Evolutionary conservation across 1,140 invertebrate genomes (phyloP), one percentile per base, ranked within the genome.

Genomic region (Drosophila busckii): DNA sequence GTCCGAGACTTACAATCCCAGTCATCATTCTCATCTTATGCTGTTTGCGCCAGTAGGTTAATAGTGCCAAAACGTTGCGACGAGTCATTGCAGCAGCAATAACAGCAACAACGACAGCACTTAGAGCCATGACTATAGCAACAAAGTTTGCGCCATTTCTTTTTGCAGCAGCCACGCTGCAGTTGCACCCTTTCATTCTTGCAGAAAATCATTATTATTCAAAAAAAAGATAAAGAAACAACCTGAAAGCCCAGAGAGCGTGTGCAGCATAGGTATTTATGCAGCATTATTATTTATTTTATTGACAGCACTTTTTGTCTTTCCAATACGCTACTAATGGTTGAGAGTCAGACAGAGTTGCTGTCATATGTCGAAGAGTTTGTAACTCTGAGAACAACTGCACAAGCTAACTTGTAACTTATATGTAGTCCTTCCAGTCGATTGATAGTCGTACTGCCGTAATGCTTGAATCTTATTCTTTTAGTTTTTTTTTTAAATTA

Each of bases 261-360:
- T 73, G 54, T 70, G 48, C 31, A 68, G 49, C 64, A 71, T 80
- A n/a, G n/a, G n/a, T n/a, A 80, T 78, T 80, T 78, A 80, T 78
- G 71, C 69, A 48, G 73, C 75, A 78, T 80, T 80, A 80, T 69
- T 80, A 80, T 75, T 80, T 82, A 80, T 80, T 75, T 80, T 82
- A 80, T 80, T 80, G 75, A 70, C 75, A 75, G 73, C 64, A 52
- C 50, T 67, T 67, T 49, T 73, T 41, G 52, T 50, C 45, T 66
- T 58, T 53, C 44, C 38, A 32, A 55, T 69, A 61, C 68, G 46
- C 63, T 71, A 32, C 22, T 53, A 38, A 7, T 35, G 22, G 46
- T 55, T 4, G 10, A 38, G 49, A 45, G 55, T 61, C 28, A 15
- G 6, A 13, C n/a, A 32, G 31, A 13, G 31, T 12, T 10, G 9